Base-by-base conservation (phyloP, 2,113 vertebrate genomes). In the Dinomys branickii region DNA sequence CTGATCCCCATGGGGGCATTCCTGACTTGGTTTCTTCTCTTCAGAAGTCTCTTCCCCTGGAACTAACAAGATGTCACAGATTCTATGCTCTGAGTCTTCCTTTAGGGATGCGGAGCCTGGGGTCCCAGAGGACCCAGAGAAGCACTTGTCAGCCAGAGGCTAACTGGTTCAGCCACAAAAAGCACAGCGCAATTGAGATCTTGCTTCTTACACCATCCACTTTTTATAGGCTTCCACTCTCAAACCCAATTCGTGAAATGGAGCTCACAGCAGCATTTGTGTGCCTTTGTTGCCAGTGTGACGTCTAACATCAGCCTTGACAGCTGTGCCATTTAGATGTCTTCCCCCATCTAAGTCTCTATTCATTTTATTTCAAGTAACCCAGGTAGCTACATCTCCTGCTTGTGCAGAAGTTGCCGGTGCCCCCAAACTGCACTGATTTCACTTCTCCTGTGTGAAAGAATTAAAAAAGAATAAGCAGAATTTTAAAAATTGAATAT, bases 1-100 rank as follows among this genome's bases (percentile, higher is more conserved):
- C 38, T 77, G 41, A 71, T 88, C 85, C 82, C 56, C 85, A 56
- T 0, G 0, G 44, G 54, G n/a, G 2, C 59, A n/a, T 93, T 87
- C 52, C 44, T 81, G 63, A 38, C 56, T 91, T 84, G 7, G 41
- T 67, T 30, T 87, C 93, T 92, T 75, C 44, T 56, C 61, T 92
- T 94, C 38, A 84, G 50, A 95, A 92, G 71, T 85, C 80, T 89
- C 11, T 84, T 54, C 1, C 13, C 59, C 65, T 35, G 87, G 91
- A 94, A 91, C 61, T 89, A 96, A 95, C 30, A 77, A 96, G 93
- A 86, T 94, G 78, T 80, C 91, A 96, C 61, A 91, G 65, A 89
- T 80, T 87, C 85, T 91, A 5, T 5, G 73, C 28, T 80, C 33
- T 50, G 54, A 90, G 71, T 92, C 58, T 88, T 92, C 65, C 82